Percentiles rank a stretch among this genome's conserved stretches.
These are phyloP conservation scores for Leptinotarsa texana DNA, from an alignment of 1,140 invertebrate species.

Conservation along the genomic window DNA sequence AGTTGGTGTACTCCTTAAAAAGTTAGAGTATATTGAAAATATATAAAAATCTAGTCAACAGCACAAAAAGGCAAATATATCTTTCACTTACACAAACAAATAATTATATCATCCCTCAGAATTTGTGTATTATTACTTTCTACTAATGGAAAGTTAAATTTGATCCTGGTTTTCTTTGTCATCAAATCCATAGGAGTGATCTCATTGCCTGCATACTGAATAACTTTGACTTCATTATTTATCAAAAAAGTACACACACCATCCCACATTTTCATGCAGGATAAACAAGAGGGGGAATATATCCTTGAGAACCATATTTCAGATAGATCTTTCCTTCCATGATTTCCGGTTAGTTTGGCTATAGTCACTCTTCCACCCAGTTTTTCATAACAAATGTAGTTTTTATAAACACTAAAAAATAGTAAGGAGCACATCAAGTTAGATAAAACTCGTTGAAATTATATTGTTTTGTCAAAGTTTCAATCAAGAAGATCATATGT, in stretches of 20 bases:
- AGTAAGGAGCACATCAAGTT: neutral
- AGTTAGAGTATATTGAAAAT: too few species aligned
- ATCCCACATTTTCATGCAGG: slow-evolving; percentile 50
- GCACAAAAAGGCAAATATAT: too few species aligned
- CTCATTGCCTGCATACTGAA: slow-evolving; percentile 42
- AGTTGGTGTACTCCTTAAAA: too few species aligned
- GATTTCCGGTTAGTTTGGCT: slow-evolving; percentile 38
- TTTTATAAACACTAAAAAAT: slow-evolving; percentile 47
- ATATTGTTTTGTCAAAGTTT: too few species aligned
- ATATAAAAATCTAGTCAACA: too few species aligned
- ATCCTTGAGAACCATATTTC: slow-evolving; percentile 51
- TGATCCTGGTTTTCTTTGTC: slow-evolving; percentile 38
- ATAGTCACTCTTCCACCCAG: slow-evolving; percentile 48
- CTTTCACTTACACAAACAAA: slow-evolving; percentile 46
- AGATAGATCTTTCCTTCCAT: slow-evolving; percentile 36
- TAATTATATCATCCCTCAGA: slow-evolving; percentile 48
- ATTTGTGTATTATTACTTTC: slow-evolving; percentile 42
- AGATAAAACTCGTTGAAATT: too few species aligned
- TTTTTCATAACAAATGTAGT: slow-evolving; percentile 51
- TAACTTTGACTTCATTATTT: slow-evolving; percentile 46
- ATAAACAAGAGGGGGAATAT: slow-evolving; percentile 50
- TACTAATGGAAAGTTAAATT: slow-evolving; percentile 37
- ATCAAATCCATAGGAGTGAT: slow-evolving; percentile 40
- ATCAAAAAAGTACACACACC: slow-evolving; percentile 48
- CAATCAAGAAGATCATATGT: too few species aligned